Conservation (phyloP, 1,140 invertebrate genomes). For the Danaus melanippus region DNA sequence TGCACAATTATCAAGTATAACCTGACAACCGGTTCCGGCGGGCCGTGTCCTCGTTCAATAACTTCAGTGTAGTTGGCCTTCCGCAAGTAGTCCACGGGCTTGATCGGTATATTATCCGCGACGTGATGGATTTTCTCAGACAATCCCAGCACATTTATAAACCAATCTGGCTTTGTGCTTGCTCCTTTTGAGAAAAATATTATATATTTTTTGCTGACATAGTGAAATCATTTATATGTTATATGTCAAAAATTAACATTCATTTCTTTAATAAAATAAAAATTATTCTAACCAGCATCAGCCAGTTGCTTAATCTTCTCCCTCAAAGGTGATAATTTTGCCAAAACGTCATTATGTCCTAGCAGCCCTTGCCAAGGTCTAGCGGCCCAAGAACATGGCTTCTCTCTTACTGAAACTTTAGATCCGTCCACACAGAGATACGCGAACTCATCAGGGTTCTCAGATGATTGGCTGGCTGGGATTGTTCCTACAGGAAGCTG, state of each 20-base stretch:
- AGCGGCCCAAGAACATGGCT: conserved; percentile 85
- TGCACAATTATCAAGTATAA: conserved; percentile 12
- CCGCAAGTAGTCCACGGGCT: conserved; percentile 76
- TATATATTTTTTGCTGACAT: no score
- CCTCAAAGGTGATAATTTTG: conserved; percentile 55
- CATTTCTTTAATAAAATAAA: not conserved
- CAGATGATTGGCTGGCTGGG: conserved; percentile 59
- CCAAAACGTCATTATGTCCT: conserved; percentile 75
- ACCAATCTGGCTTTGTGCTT: conserved; percentile 69
- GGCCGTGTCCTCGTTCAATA: conserved; percentile 81
- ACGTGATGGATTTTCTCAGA: conserved; percentile 66
- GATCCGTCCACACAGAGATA: conserved; percentile 89
- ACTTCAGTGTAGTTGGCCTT: conserved; percentile 84
- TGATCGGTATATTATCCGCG: conserved; percentile 75
- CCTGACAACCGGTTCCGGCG: conserved; percentile 67
- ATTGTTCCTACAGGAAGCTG: conserved; percentile 74
- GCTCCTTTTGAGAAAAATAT: conserved; percentile 40
- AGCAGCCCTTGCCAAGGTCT: conserved; percentile 85
- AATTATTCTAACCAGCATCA: conserved; percentile 40
- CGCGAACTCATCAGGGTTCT: conserved; percentile 76
- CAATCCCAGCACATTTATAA: conserved; percentile 62
- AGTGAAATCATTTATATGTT: no score
- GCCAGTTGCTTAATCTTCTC: conserved; percentile 61
- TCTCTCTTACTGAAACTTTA: conserved; percentile 76
- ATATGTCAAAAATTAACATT: no score